A percentile compares a stretch with the other conserved stretches of the same genome.
phyloP scores from a whole-genome alignment of 37 sponge, comb jelly and placozoan genomes.

The Ephydatia muelleri region DNA sequence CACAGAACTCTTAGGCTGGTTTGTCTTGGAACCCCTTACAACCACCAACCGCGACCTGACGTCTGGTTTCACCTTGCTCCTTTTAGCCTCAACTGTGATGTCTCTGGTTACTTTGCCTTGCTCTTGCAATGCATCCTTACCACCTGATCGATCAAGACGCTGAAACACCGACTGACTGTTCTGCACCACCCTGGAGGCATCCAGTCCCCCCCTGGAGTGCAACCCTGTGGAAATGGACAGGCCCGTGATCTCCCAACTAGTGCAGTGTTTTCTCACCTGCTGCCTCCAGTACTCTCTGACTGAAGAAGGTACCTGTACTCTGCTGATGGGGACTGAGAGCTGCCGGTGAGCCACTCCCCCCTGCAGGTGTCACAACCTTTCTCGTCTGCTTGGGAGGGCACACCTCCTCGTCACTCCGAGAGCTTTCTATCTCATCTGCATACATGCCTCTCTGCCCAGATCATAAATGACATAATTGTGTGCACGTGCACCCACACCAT shows the following conservation, averaged over 20 bases:
- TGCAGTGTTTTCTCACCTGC: slow-evolving; percentile 11
- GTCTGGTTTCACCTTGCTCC: background rate
- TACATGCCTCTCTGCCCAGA: slow-evolving; percentile 37
- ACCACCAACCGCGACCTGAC: background rate
- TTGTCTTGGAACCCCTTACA: background rate
- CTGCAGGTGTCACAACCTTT: slow-evolving; percentile 20
- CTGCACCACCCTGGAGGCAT: background rate
- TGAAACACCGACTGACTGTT: background rate
- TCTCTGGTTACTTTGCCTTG: background rate
- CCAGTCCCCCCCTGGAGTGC: background rate
- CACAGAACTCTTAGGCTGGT: background rate
- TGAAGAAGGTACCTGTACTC: slow-evolving; percentile 12
- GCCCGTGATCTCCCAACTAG: background rate
- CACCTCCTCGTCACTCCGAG: slow-evolving; percentile 12
- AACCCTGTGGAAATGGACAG: background rate
- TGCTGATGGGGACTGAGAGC: background rate
- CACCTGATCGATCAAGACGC: background rate
- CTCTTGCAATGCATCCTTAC: background rate
- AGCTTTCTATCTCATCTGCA: slow-evolving; percentile 13
- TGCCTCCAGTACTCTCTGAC: slow-evolving; percentile 34
- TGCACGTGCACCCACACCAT: too few species aligned
- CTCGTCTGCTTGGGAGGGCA: slow-evolving; percentile 35
- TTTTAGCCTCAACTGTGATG: background rate
- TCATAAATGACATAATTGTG: background rate
- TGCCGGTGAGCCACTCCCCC: background rate